A percentile compares a stretch with the other conserved stretches of the same genome.
Conservation (phyloP, 2,888 invertebrate species). For the Anarsia innoxiella region DNA sequence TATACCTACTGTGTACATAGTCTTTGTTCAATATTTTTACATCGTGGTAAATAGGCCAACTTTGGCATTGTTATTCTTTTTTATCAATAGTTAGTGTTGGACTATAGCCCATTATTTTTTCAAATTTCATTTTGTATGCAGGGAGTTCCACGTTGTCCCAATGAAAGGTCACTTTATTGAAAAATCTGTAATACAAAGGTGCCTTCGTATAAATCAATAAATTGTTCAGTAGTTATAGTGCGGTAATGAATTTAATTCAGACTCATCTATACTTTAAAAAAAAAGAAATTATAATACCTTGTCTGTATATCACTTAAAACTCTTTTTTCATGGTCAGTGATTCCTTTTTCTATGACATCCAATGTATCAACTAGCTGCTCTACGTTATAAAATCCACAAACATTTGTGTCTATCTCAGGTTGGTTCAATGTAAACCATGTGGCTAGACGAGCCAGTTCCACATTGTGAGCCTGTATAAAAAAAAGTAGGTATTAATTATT, state of each 20-base stretch:
- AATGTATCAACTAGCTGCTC: slow-evolving; percentile 79
- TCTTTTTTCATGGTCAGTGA: slow-evolving; percentile 78
- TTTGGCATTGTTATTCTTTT: too few species aligned
- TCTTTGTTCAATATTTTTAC: too few species aligned
- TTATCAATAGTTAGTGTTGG: too few species aligned
- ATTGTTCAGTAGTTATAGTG: neutral
- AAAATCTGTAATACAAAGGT: slow-evolving; percentile 52
- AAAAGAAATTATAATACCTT: slow-evolving; percentile 57
- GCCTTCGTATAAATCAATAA: too few species aligned
- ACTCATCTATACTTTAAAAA: too few species aligned
- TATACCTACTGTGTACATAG: too few species aligned
- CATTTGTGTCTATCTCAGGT: slow-evolving; percentile 78
- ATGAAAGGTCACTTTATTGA: slow-evolving; percentile 39
- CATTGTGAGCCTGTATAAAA: slow-evolving; percentile 58
- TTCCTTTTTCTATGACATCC: slow-evolving; percentile 76
- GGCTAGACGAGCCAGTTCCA: slow-evolving; percentile 84
- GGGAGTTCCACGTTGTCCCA: slow-evolving; percentile 54
- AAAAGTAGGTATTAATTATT: neutral
- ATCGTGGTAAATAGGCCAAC: too few species aligned
- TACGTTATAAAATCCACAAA: slow-evolving; percentile 85
- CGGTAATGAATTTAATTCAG: neutral
- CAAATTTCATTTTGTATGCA: slow-evolving; percentile 31
- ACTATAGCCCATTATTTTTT: too few species aligned
- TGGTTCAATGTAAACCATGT: slow-evolving; percentile 78
- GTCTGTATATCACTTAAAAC: slow-evolving; percentile 77